Base-by-base conservation (phyloP, 1,140 invertebrate species). In the Scaptodrosophila lebanonensis region DNA sequence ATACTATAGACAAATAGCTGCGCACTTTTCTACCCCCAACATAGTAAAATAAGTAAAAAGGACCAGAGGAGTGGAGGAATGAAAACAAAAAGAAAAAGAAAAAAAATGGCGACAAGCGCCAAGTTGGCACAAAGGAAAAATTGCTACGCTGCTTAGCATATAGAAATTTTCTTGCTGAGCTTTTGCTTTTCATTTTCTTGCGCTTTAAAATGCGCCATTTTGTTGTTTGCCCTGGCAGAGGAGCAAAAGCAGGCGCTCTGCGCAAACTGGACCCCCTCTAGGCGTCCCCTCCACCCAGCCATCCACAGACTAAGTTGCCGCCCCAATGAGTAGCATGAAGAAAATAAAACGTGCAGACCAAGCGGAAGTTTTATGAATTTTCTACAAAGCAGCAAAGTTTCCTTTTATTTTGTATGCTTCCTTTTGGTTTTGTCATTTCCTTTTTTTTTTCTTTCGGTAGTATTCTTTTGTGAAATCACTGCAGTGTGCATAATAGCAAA, bases 301-400 rank as follows among this genome's bases (percentile, higher is more conserved):
- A 49, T 36, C 39, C 27, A 9, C 18, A 7, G 18, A 25, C 9
- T n/a, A 25, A 51, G 13, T 29, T 29, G 8, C 8, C 27, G 44
- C 50, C 35, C 30, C 45, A 58, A n/a, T n/a, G n/a, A n/a, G n/a
- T n/a, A n/a, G n/a, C 22, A 25, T 25, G 15, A 4, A 16, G 4
- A 38, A 16, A 38, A 13, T 38, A 15, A 15, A 16, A 38, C 9
- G 13, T 16, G 39, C 42, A 60, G 56, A 56, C 53, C 73, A 69
- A 79, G 66, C 75, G 75, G 75, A 82, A 82, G 75, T 82, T 82
- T 82, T 82, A 82, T 82, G 75, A 82, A 82, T 82, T 82, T 75
- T 63, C 50, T 57, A 82, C 75, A 82, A 82, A 82, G 75, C 75
- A 69, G 54, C 33, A 59, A 82, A 82, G 69, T 82, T 75, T 82